Evolutionary conservation across 2,113 vertebrate genomes (phyloP), one percentile per base, ranked within the genome.

Genomic region (Gambusia holbrooki): DNA sequence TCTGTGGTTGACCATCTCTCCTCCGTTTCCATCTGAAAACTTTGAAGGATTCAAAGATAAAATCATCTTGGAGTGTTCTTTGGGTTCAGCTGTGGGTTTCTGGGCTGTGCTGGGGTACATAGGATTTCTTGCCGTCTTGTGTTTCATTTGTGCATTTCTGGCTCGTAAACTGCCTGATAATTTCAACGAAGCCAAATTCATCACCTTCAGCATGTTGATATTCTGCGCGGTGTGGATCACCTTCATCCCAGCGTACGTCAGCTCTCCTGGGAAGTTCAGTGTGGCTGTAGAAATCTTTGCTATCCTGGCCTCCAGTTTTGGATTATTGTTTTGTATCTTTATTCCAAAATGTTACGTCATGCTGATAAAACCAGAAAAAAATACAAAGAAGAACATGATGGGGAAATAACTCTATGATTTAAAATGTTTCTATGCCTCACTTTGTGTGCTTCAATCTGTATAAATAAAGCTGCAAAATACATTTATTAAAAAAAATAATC

Each of bases 211-310:
- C 84, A 95, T 94, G 94, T 37, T 95, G 73, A 94, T 94, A 80
- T 94, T 94, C 84, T 95, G 92, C 79, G 89, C 92, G 9, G 93
- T 94, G 0, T 95, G 94, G 94, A 82, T 93, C 58, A 89, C 93
- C 22, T 95, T 95, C 27, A 94, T 95, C 27, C 94, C 94, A 15
- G 93, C 92, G 0, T 94, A 95, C 86, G 85, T 94, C 74, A 95
- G 94, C 77, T 94, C 94, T 61, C 94, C 94, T 30, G 94, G 93
- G 2, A 95, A 94, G 76, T 93, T 94, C 51, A 94, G 93, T 51
- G 93, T 94, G 22, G 93, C 94, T 60, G 93, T 94, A 4, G 94
- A 95, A 35, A 92, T 95, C 51, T 95, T 95, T 94, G 94, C 94
- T 0, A 95, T 95, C 61, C 79, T 94, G 68, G 89, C 93, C 0